A percentile compares a stretch with the other conserved stretches of the same genome.
Evolutionary conservation across 2,113 vertebrate genomes (phyloP).

Genomic region (Psammodynastes pulverulentus): DNA sequence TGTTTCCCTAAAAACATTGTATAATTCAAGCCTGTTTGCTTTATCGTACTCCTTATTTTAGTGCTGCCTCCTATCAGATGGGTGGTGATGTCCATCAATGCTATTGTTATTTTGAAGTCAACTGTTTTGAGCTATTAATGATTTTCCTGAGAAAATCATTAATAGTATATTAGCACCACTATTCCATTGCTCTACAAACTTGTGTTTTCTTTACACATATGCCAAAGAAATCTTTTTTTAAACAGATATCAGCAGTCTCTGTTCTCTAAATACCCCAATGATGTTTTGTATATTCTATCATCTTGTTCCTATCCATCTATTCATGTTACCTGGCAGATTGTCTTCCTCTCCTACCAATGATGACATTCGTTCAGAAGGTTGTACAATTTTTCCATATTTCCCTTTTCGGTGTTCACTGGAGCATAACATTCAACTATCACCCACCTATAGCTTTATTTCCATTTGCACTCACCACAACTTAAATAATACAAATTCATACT

Average conservation of each 20-base stretch:
- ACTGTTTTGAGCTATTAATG: background rate
- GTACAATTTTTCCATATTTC: background rate
- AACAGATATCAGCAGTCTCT: background rate
- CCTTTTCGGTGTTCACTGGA: background rate
- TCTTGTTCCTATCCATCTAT: background rate
- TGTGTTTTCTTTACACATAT: background rate
- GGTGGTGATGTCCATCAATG: background rate
- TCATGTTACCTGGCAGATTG: background rate
- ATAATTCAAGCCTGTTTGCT: background rate
- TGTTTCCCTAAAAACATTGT: background rate
- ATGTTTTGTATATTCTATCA: background rate
- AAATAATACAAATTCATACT: background rate
- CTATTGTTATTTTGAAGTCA: background rate
- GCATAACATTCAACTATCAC: background rate
- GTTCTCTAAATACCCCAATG: background rate
- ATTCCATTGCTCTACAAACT: background rate
- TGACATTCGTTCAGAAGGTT: background rate
- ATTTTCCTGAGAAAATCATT: background rate
- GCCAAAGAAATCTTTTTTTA: background rate
- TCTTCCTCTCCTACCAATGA: background rate
- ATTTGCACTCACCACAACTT: background rate
- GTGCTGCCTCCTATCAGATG: background rate
- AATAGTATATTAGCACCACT: background rate
- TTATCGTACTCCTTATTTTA: background rate
- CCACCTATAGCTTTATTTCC: background rate